Evolutionary conservation across 2,113 vertebrate genomes (phyloP), one percentile per base, ranked within the genome.

Genomic region (Tyrannus savana): DNA sequence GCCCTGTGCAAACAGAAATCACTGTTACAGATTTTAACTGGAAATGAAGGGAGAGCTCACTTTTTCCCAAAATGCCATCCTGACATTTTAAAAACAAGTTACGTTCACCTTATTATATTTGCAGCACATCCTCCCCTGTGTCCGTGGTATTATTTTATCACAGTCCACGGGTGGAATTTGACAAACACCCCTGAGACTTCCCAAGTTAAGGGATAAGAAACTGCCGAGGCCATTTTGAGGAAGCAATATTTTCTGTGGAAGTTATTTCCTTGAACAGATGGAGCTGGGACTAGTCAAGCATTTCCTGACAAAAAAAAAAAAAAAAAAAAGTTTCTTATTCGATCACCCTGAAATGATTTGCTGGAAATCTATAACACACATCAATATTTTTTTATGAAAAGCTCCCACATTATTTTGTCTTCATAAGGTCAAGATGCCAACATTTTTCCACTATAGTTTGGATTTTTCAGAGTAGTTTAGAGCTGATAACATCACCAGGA

Each of bases 231-330:
- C 87, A 23, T 93, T 83, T 92, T 71, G 84, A 95, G 85, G 91
- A 87, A 97, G 74, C 69, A 68, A 18, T 83, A 87, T 89, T 85
- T 94, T 86, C 90, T 8, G 27, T 47, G 90, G 86, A 67, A 84
- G 68, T 71, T 64, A 47, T 89, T 94, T 95, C 60, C 53, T 75
- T 76, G 88, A 87, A 73, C 84, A 88, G 79, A 88, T 75, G 84
- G 90, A 93, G 71, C 71, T 92, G 84, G 63, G 67, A 71, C 33
- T 63, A 79, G 41, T 58, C 52, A 93, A 89, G 44, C 47, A 64
- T 75, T 42, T 86, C 73, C 42, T 53, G 59, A 79, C 35, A 28
- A 42, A 84, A 67, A 13, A 15, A 37, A 52, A 9, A 21, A n/a
- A 19, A 4, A 30, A 9, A 47, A 12, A 41, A 55, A 79, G 50